Base-by-base conservation (phyloP, 2,113 vertebrate species). In the Zootoca vivipara region DNA sequence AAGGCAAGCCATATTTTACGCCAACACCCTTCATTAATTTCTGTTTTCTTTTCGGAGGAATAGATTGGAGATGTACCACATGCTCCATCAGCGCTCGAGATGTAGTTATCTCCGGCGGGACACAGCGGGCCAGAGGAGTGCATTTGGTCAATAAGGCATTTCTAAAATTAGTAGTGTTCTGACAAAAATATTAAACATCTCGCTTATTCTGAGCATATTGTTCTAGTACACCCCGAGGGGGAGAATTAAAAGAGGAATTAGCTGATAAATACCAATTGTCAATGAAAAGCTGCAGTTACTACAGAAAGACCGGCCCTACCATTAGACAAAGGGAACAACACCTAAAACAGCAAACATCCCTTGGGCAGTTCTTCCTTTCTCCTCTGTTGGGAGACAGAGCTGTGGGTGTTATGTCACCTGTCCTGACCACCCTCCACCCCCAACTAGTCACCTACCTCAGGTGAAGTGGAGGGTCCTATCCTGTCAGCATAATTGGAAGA, bases 21-120 rank as follows among this genome's bases (percentile, higher is more conserved):
- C 86, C 91, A 92, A 67, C 78, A 90, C 28, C 93, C 73, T 82
- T 95, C 90, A 95, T 94, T 94, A 94, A n/a, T 92, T 93, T 88
- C 88, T 92, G 92, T 91, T 92, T 95, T 87, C 86, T 94, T 94
- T 89, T 75, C 74, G 95, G 90, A 92, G 93, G 89, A 93, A 93
- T 58, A 93, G 87, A 87, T n/a, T 64, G 42, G 78, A 7, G 0
- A 88, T 91, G 13, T 86, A 89, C 88, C 85, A 40, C 72, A n/a
- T 74, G 52, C 90, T 67, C 88, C 90, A 90, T 78, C 83, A 86
- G 86, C 82, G 89, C 86, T 0, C 77, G 87, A 89, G 87, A 90
- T 26, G 74, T 89, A 88, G 89, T 94, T 93, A 93, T 85, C 78
- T 80, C 86, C 93, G 89, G 83, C 22, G 89, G 85, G 93, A 89